phyloP scores from a whole-genome alignment of 2,888 invertebrate species.

The Melieria omissa region DNA sequence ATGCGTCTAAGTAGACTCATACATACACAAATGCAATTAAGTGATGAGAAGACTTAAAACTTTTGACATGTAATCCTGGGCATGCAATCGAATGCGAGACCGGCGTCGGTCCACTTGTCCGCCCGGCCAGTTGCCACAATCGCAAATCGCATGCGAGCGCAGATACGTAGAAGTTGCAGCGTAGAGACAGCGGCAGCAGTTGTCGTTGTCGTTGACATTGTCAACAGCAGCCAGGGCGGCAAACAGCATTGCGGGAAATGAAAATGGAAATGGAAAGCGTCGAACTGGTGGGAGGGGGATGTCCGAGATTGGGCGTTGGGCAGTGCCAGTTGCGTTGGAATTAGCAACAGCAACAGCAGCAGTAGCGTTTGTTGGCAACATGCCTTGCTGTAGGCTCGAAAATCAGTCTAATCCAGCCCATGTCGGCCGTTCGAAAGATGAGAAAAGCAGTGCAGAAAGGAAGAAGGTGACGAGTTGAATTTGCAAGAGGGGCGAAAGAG shows the following conservation, averaged over 20 bases:
- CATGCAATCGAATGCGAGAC: too few relatives aligned
- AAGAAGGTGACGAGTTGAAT: too few relatives aligned
- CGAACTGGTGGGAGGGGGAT: conserved; percentile 2
- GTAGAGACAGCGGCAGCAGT: conserved; percentile 6
- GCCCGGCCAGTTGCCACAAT: too few relatives aligned
- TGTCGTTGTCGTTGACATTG: conserved; percentile 31
- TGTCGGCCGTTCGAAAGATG: too few relatives aligned
- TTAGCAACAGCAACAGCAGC: conserved; percentile 6
- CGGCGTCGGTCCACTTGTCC: too few relatives aligned
- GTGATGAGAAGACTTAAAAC: conserved; percentile 46
- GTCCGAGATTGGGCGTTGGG: background rate
- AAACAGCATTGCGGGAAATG: conserved; percentile 5
- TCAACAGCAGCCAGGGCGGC: conserved; percentile 20
- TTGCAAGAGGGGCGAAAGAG: too few relatives aligned
- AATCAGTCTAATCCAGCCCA: conserved; percentile 17
- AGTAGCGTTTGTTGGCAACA: background rate
- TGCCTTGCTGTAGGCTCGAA: conserved; percentile 15
- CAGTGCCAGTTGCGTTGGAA: background rate
- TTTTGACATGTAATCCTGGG: conserved; percentile 43
- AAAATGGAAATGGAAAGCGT: background rate
- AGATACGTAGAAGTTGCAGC: background rate
- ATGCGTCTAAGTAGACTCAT: conserved; percentile 6
- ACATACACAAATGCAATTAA: conserved; percentile 40
- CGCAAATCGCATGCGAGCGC: background rate
- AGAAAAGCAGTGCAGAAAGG: too few relatives aligned